Evolutionary conservation across 2,113 vertebrate genomes (phyloP).

Genomic region (Heloderma charlesbogerti): DNA sequence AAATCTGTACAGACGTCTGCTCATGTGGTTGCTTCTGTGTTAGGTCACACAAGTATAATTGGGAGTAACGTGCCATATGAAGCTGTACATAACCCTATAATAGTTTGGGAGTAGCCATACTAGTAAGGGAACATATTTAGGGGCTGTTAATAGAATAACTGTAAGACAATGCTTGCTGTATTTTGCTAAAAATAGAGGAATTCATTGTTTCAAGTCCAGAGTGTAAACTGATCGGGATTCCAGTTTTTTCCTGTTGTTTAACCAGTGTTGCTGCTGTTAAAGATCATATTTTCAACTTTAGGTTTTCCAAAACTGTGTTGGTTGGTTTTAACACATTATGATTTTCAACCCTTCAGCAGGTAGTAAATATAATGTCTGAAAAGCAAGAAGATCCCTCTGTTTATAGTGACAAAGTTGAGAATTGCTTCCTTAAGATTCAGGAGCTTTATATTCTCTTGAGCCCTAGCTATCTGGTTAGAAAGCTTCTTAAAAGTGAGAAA

Average conservation of each 20-base stretch:
- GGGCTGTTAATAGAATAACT: neutral
- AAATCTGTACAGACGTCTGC: neutral
- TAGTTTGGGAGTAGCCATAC: neutral
- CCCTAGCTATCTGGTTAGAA: neutral
- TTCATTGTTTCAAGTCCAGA: neutral
- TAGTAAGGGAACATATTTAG: neutral
- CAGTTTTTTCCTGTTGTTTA: conserved; percentile 29
- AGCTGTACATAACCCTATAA: too few species aligned
- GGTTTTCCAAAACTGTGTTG: conserved; percentile 26
- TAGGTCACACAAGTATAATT: neutral
- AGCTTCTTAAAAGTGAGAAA: neutral
- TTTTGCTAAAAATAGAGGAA: neutral
- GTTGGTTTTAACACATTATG: conserved; percentile 40
- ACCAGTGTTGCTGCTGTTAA: conserved; percentile 28
- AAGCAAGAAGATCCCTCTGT: conserved; percentile 42
- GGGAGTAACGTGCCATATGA: neutral
- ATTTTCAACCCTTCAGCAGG: conserved; percentile 39
- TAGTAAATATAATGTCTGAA: conserved; percentile 16
- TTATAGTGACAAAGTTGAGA: conserved; percentile 46
- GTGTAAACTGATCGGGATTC: conserved; percentile 60
- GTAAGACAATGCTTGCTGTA: neutral
- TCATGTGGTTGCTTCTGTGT: neutral
- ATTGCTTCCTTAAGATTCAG: conserved; percentile 17
- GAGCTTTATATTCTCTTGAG: conserved; percentile 46
- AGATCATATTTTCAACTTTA: conserved; percentile 6